These are phyloP conservation scores for Creontiades dilutus DNA, from an alignment of 2,888 invertebrate genomes.

Conservation along the genomic window DNA sequence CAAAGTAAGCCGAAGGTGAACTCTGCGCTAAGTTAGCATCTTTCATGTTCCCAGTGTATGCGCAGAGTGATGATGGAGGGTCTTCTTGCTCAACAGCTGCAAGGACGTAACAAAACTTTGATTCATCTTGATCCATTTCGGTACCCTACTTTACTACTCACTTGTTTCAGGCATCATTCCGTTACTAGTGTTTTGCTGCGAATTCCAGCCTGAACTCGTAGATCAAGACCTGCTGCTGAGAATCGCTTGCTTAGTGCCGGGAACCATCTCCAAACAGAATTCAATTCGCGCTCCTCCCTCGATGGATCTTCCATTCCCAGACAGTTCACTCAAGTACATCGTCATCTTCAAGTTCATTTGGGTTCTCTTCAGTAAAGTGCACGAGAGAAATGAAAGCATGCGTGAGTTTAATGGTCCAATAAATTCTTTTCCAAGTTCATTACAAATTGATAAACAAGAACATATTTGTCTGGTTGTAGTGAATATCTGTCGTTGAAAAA, in stretches of 20 bases:
- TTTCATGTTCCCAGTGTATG: no score
- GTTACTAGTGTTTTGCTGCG: conserved; percentile 61
- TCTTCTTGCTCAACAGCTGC: no score
- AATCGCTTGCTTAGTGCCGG: conserved; percentile 64
- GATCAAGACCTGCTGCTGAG: conserved; percentile 58
- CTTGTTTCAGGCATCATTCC: conserved; percentile 12
- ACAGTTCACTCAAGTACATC: neutral
- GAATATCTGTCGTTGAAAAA: no score
- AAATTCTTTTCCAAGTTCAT: no score
- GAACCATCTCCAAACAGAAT: conserved; percentile 50
- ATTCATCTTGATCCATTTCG: no score
- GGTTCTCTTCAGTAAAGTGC: conserved; percentile 24
- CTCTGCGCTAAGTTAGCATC: no score
- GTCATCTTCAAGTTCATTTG: conserved; percentile 12
- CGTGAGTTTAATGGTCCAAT: neutral
- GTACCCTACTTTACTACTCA: no score
- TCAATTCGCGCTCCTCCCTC: neutral
- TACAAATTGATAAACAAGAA: no score
- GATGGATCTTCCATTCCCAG: neutral
- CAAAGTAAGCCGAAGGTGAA: no score
- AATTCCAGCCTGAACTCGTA: conserved; percentile 45
- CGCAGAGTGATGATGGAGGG: no score
- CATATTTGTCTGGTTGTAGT: no score
- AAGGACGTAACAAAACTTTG: no score
- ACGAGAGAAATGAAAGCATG: conserved; percentile 43